Percentiles rank a stretch among this genome's conserved stretches.
These are phyloP conservation scores for Rhyacophila brunnea DNA, from an alignment of 1,140 invertebrate genomes.

Conservation along the genomic window DNA sequence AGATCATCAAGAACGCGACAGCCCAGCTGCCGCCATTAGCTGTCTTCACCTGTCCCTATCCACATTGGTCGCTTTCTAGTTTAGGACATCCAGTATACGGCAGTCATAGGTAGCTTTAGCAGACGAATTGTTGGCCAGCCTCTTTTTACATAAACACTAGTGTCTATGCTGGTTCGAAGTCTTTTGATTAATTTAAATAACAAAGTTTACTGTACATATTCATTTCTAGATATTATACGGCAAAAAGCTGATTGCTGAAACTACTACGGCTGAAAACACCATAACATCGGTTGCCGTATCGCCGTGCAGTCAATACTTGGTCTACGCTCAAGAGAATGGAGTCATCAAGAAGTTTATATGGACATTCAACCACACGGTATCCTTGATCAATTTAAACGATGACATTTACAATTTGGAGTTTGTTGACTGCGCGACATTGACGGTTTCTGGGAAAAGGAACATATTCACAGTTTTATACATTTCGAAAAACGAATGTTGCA, in stretches of 20 bases:
- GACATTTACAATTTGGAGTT: slow-evolving; percentile 25
- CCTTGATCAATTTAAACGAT: slow-evolving; percentile 27
- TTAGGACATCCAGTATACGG: too few species aligned
- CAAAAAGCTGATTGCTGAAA: slow-evolving; percentile 25
- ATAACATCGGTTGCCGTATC: slow-evolving; percentile 21
- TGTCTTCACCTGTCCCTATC: too few species aligned
- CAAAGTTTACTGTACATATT: too few species aligned
- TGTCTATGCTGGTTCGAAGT: too few species aligned
- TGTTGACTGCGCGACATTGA: slow-evolving; percentile 7
- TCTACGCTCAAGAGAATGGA: slow-evolving; percentile 26
- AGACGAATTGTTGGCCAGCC: too few species aligned
- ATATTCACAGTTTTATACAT: slow-evolving; percentile 11
- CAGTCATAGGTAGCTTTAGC: too few species aligned
- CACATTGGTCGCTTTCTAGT: too few species aligned
- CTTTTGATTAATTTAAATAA: too few species aligned
- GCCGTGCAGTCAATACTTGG: slow-evolving; percentile 19
- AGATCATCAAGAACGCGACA: too few species aligned
- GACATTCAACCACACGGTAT: background rate
- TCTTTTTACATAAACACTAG: too few species aligned
- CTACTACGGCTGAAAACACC: background rate
- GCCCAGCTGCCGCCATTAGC: too few species aligned
- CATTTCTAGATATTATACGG: slow-evolving; percentile 27
- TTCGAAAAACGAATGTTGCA: too few species aligned
- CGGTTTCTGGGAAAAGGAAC: slow-evolving; percentile 13
- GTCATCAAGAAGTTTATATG: slow-evolving; percentile 19